Evolutionary conservation across 2,888 invertebrate species (phyloP).

Genomic region (Sphaeridia pumilis): DNA sequence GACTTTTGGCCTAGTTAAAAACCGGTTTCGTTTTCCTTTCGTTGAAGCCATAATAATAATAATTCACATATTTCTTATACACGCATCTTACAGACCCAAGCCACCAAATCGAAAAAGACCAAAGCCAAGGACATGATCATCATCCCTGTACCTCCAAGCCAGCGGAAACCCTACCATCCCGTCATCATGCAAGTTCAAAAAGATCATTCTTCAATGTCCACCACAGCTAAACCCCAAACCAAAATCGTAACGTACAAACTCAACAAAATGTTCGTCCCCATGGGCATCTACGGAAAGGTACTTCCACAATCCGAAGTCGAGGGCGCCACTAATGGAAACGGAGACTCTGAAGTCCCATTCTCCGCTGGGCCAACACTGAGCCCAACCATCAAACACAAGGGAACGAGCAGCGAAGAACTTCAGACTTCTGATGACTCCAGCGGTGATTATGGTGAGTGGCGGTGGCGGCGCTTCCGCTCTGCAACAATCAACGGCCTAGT

Average conservation of each 20-base stretch:
- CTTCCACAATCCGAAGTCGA: constrained; percentile 17
- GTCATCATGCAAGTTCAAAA: constrained; percentile 31
- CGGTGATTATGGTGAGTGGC: constrained; percentile 3
- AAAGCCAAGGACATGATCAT: constrained; percentile 23
- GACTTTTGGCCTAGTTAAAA: background rate
- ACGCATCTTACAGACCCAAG: background rate
- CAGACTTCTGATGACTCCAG: constrained; percentile 4
- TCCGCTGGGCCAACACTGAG: constrained; percentile 1
- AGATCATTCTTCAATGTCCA: constrained; percentile 15
- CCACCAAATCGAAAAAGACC: background rate
- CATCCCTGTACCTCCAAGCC: constrained; percentile 28
- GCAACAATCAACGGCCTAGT: background rate
- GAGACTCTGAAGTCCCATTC: background rate
- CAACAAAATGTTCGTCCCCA: constrained; percentile 33
- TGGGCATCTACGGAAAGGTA: constrained; percentile 32
- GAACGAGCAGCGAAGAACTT: constrained; percentile 9
- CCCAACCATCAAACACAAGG: constrained; percentile 10
- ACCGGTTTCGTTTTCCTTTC: constrained; percentile 6
- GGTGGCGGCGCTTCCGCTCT: no score
- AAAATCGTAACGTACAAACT: constrained; percentile 27
- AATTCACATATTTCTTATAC: constrained; percentile 5
- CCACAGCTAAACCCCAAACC: constrained; percentile 16
- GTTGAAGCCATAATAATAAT: no score
- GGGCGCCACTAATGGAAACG: background rate
- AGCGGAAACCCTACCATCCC: constrained; percentile 29